Evolutionary conservation across 2,888 invertebrate species (phyloP), one percentile per base, ranked within the genome.

Genomic region (Archaeoteleia sp.): DNA sequence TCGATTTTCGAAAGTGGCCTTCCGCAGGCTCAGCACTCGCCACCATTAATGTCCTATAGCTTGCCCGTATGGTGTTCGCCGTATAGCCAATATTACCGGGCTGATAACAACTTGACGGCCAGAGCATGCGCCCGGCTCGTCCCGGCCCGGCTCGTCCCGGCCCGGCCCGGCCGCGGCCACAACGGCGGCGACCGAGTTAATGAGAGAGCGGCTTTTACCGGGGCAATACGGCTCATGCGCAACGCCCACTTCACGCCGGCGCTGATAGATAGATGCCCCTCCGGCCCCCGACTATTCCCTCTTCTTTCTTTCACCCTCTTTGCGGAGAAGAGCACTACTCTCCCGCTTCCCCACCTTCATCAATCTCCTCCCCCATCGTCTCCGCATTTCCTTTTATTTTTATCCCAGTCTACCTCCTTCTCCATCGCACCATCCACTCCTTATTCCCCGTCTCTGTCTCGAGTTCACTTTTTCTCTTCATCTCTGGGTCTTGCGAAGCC

Each of bases 101-200:
- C 70, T 63, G 70, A 67, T 70, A 70, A 67, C 70, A 67, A 67
- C 63, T 58, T 54, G 37, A 62, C 54, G 62, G 54, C 51, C 48
- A 32, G 67, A 66, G 67, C 71, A 71, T 71, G 71, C 71, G 45
- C 87, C 86, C 69, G 86, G 87, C 76, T 90, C 54, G 20, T 30
- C 34, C 32, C 46, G 20, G 45, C 45, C 32, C 15, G 86, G 34
- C 86, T 86, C 66, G 87, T 87, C 75, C 90, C 46, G 20, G 45
- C 45, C 32, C 15, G 86, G 34, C 86, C 86, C 66, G 87, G 87
- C 75, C 90, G 90, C 80, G 90, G 88, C 39, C 89, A 86, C 74
- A 90, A 84, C 69, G 89, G 87, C 72, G 87, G 87, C 77, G 86
- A 82, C 63, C 86, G 86, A 83, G 82, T 82, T 84, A 85, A 85